Conservation (phyloP, 2,888 invertebrate species). For the Rhopalosiphum nymphaeae region DNA sequence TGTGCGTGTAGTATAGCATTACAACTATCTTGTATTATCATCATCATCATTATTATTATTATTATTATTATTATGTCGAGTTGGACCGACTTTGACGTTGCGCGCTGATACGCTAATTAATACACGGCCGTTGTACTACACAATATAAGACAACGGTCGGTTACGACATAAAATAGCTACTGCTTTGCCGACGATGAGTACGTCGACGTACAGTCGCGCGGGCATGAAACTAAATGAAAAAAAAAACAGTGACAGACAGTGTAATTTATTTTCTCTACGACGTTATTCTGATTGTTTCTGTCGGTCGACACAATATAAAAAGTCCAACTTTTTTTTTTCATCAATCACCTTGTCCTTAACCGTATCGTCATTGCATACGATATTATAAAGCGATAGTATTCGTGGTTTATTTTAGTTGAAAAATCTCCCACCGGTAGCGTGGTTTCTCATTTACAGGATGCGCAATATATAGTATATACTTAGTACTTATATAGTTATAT, state of each 20-base stretch:
- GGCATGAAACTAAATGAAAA: background rate
- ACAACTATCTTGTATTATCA: background rate
- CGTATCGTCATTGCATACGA: background rate
- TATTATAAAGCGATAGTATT: background rate
- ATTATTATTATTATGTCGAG: background rate
- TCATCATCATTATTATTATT: background rate
- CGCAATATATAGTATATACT: background rate
- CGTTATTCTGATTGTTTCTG: slow-evolving; percentile 33
- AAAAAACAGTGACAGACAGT: slow-evolving; percentile 25
- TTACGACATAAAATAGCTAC: background rate
- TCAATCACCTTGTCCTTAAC: background rate
- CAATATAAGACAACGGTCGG: background rate
- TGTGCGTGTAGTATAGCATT: background rate
- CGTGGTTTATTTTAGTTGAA: background rate
- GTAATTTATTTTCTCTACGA: slow-evolving; percentile 19
- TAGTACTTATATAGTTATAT: background rate
- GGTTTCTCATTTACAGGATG: background rate
- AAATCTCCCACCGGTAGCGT: background rate
- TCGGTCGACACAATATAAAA: background rate
- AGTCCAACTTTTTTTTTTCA: background rate
- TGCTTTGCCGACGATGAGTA: background rate
- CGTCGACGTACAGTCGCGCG: background rate
- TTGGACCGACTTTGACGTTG: slow-evolving; percentile 16
- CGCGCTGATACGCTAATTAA: slow-evolving; percentile 46
- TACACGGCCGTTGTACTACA: background rate